Conservation (phyloP, 2,797 vertebrate genomes). For the Tragelaphus oryx region DNA sequence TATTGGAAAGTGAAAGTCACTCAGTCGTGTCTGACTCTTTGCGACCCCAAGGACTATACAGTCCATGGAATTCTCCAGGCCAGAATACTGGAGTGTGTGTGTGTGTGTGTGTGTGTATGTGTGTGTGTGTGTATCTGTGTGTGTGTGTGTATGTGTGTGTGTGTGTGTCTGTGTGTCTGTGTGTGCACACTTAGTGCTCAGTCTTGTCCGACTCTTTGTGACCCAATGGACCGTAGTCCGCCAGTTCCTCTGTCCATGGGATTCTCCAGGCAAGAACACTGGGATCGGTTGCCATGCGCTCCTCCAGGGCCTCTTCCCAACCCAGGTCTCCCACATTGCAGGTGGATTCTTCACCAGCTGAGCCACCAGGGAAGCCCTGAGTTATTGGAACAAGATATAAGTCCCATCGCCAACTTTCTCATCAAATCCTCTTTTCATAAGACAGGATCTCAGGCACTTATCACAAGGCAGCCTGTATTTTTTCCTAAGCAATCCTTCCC, state of each 20-base stretch:
- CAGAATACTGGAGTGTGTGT: not conserved
- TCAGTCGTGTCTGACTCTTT: not conserved
- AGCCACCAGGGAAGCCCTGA: not conserved
- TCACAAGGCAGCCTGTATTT: not conserved
- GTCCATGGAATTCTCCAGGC: not conserved
- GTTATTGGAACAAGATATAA: not conserved
- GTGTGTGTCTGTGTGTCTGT: accelerated
- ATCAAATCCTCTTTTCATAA: not conserved
- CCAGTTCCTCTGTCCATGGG: no score
- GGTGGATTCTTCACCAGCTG: not conserved
- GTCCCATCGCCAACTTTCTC: not conserved
- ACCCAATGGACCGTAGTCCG: no score
- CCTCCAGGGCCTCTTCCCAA: not conserved
- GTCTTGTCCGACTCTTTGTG: accelerated
- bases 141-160: not conserved
- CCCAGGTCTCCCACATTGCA: not conserved
- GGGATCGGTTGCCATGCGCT: not conserved
- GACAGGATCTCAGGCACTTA: not conserved
- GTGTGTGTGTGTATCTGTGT: accelerated
- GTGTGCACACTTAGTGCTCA: accelerated
- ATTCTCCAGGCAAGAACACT: no score
- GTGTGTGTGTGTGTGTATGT: not conserved
- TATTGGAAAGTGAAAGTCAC: not conserved
- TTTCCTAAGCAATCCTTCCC: not conserved
- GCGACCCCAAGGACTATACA: accelerated